phyloP scores from a whole-genome alignment of 1,140 invertebrate species.

The Penaeus indicus region DNA sequence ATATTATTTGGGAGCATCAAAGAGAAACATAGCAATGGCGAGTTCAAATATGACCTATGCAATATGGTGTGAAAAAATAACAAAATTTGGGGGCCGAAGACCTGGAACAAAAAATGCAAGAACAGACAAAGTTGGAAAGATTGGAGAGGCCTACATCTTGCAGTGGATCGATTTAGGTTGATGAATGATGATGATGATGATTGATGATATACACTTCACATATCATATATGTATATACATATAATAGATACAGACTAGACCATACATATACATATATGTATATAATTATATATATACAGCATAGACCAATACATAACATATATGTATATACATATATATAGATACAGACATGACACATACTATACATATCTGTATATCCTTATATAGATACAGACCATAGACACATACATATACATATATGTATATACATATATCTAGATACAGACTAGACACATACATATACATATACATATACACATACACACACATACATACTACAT shows the following conservation, averaged over 20 bases:
- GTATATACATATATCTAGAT: constrained; percentile 9
- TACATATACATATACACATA: too few relatives aligned
- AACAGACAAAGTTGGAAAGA: too few relatives aligned
- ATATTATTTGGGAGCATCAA: too few relatives aligned
- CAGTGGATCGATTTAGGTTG: background rate
- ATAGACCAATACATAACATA: constrained; percentile 72
- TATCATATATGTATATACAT: background rate
- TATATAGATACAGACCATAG: constrained; percentile 15
- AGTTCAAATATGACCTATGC: too few relatives aligned
- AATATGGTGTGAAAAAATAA: background rate
- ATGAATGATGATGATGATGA: background rate
- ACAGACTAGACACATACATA: background rate
- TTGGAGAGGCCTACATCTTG: too few relatives aligned
- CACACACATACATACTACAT: too few relatives aligned
- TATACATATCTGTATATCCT: background rate
- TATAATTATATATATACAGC: constrained; percentile 4
- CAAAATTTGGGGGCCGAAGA: background rate
- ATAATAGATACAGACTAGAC: background rate
- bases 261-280: constrained; percentile 23
- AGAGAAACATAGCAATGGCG: too few relatives aligned
- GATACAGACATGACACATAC: background rate
- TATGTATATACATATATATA: constrained; percentile 68
- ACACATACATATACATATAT: constrained; percentile 15
- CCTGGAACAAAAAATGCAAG: too few relatives aligned
- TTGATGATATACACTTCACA: background rate